Evolutionary conservation across 2,113 vertebrate genomes (phyloP).

Genomic region (Oreochromis spilurus): DNA sequence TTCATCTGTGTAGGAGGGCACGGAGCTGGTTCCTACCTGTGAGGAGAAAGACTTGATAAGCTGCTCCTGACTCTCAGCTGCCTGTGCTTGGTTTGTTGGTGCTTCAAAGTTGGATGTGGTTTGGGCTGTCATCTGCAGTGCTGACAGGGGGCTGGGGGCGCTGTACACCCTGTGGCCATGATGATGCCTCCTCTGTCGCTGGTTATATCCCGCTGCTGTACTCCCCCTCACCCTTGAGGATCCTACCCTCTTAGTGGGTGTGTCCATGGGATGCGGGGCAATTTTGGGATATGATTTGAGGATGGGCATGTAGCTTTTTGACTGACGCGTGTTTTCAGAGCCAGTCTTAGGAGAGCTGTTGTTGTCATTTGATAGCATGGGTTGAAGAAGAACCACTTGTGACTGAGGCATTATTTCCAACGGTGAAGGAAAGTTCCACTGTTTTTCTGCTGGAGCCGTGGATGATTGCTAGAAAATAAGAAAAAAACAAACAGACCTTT

Average conservation of each 20-base stretch:
- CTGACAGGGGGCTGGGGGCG: slow-evolving; percentile 4
- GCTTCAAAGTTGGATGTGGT: slow-evolving; percentile 5
- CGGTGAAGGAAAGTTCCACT: slow-evolving; percentile 81
- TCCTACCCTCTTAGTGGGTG: slow-evolving; percentile 23
- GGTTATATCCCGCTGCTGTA: slow-evolving; percentile 20
- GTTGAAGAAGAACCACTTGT: slow-evolving; percentile 82
- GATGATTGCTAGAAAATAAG: slow-evolving; percentile 38
- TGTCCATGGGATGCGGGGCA: slow-evolving; percentile 79
- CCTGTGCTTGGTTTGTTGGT: background rate
- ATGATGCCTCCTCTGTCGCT: slow-evolving; percentile 36
- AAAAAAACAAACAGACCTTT: background rate
- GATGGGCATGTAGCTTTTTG: slow-evolving; percentile 77
- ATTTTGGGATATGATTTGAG: slow-evolving; percentile 86
- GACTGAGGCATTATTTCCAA: slow-evolving; percentile 83
- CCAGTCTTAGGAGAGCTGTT: slow-evolving; percentile 47
- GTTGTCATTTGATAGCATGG: slow-evolving; percentile 70
- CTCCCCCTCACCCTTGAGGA: slow-evolving; percentile 25
- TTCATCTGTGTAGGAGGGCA: slow-evolving; percentile 11
- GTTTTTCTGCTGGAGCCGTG: slow-evolving; percentile 69
- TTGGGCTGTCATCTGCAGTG: background rate
- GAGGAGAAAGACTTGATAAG: background rate
- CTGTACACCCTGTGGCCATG: slow-evolving; percentile 26
- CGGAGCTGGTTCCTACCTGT: background rate
- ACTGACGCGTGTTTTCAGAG: slow-evolving; percentile 69
- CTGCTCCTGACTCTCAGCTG: slow-evolving; percentile 1